A percentile compares a stretch with the other conserved stretches of the same genome.
Conservation (phyloP, 1,140 invertebrate species). For the Euura saliciscinereae region DNA sequence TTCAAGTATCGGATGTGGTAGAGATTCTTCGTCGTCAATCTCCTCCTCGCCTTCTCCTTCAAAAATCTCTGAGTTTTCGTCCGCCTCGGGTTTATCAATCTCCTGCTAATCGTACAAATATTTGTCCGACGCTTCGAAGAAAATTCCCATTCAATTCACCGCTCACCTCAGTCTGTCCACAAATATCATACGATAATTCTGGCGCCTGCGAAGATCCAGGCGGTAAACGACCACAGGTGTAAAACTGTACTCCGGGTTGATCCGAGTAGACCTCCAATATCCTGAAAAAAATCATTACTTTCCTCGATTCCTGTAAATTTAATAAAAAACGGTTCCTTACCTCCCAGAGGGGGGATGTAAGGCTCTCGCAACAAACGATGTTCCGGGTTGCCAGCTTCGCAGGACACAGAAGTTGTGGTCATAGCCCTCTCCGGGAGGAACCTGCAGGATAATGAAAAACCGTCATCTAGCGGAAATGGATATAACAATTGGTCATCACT, state of each 20-base stretch:
- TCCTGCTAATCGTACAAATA: neutral
- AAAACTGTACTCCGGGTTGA: constrained; percentile 88
- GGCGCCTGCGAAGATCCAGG: constrained; percentile 26
- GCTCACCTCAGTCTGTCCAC: neutral
- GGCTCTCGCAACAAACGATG: constrained; percentile 57
- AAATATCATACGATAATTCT: constrained; percentile 1
- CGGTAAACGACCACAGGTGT: constrained; percentile 80
- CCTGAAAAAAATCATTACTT: constrained; percentile 41
- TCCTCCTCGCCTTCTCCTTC: constrained; percentile 18
- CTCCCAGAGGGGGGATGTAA: constrained; percentile 70
- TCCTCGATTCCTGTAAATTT: neutral
- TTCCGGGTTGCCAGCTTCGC: constrained; percentile 28
- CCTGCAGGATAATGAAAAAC: constrained; percentile 15
- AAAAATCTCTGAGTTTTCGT: constrained; percentile 3
- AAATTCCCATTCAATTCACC: neutral
- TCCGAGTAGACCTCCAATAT: constrained; percentile 78
- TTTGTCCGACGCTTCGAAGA: no score
- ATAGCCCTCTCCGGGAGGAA: constrained; percentile 60
- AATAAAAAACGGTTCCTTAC: constrained; percentile 21
- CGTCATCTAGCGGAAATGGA: no score
- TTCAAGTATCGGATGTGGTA: constrained; percentile 16
- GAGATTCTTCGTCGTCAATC: constrained; percentile 13
- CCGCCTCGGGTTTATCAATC: neutral
- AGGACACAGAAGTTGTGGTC: constrained; percentile 71
- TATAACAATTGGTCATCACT: constrained; percentile 14